Evolutionary conservation across 2,797 vertebrate species (phyloP).

Genomic region (Enteromius argenteus): DNA sequence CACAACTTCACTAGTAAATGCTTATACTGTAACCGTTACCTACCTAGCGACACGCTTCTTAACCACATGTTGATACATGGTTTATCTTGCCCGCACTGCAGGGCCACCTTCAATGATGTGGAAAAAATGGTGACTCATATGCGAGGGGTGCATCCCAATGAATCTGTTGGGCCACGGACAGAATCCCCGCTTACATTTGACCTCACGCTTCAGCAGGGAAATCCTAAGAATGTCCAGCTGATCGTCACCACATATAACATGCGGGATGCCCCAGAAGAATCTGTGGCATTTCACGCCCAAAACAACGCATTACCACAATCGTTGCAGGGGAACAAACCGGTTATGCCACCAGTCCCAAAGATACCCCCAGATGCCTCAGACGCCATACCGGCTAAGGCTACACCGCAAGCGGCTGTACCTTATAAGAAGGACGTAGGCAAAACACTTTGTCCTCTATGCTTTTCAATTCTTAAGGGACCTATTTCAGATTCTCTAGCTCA

Average conservation of each 20-base stretch:
- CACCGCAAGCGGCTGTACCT: slow-evolving; percentile 90
- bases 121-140: slow-evolving; percentile 99
- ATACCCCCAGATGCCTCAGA: slow-evolving; percentile 81
- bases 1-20: slow-evolving; percentile 99
- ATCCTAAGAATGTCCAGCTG: slow-evolving; percentile 96
- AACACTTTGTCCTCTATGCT: slow-evolving; percentile 97
- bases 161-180: slow-evolving; percentile 90
- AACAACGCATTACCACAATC: slow-evolving; percentile 79
- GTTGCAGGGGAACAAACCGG: slow-evolving; percentile 73
- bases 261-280: slow-evolving; percentile 93
- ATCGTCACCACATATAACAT: slow-evolving; percentile 98
- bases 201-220: slow-evolving; percentile 96
- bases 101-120: slow-evolving; percentile 96
- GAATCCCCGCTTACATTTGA: slow-evolving; percentile 98
- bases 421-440: slow-evolving; percentile 98
- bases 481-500: slow-evolving; percentile 96
- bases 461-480: slow-evolving; percentile 97
- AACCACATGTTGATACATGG: slow-evolving; percentile 99
- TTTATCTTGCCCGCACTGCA: slow-evolving; percentile 94
- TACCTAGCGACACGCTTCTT: slow-evolving; percentile 95
- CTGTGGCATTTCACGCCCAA: slow-evolving; percentile 94
- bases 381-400: slow-evolving; percentile 80
- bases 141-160: slow-evolving; percentile 91
- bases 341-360: slow-evolving; percentile 80
- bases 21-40: slow-evolving; percentile 98